A percentile compares a stretch with the other conserved stretches of the same genome.
Conservation (phyloP, 2,888 invertebrate species). For the Linyphia triangularis region DNA sequence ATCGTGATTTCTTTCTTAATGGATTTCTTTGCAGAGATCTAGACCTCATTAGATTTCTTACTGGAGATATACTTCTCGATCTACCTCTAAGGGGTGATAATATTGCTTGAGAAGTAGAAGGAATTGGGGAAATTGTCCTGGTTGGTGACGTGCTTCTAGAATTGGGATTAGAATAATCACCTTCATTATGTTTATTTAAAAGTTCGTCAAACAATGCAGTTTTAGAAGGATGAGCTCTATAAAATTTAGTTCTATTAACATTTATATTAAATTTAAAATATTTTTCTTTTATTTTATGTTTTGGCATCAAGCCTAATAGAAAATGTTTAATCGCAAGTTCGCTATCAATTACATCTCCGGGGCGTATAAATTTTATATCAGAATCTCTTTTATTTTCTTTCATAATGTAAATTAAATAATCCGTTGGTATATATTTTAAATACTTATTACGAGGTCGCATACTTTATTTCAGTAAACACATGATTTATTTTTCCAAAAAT, state of each 20-base stretch:
- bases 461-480: conserved; percentile 34
- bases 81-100: too few species aligned
- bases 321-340: not conserved
- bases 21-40: too few species aligned
- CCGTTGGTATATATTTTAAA: not conserved
- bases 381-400: not conserved
- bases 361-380: not conserved
- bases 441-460: not conserved
- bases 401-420: conserved; percentile 13
- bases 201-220: not conserved
- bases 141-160: not conserved
- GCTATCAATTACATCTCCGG: not conserved
- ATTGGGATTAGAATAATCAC: not conserved
- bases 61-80: too few species aligned
- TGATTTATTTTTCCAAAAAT: conserved; percentile 28
- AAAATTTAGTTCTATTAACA: not conserved
- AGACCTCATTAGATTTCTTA: not conserved
- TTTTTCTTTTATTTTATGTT: not conserved
- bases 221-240: not conserved
- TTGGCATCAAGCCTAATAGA: not conserved
- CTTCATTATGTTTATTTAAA: not conserved
- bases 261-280: not conserved
- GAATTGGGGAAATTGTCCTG: not conserved
- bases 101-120: not conserved
- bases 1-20: not conserved